Base-by-base conservation (phyloP, 2,797 vertebrate genomes). In the Clarias fuscus region DNA sequence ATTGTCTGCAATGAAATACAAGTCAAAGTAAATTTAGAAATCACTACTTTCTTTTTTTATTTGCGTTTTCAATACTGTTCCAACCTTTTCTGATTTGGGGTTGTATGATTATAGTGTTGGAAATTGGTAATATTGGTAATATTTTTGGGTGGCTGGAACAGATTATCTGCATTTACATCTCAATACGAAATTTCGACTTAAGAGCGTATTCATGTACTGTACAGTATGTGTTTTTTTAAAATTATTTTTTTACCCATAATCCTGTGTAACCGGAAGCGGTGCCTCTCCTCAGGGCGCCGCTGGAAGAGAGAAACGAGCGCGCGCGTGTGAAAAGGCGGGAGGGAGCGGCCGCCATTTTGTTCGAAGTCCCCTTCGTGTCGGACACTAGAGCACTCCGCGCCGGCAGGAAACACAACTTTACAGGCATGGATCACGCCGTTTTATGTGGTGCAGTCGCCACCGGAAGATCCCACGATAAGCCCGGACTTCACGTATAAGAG, bases 401-500 rank as follows among this genome's bases (percentile, higher is more conserved):
- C 80, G 72, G 70, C 84, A 90, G 87, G 56, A 77, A 82, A 78
- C 53, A 80, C 82, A 68, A 81, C 68, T 58, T 79, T 81, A 53
- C 56, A 83, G 82, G 64, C 72, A 89, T 89, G 90, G 90, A 91
- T 84, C 90, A 91, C 83, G 89, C 88, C 88, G 61, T 84, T 89
- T 65, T 91, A 90, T 56, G 87, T 89, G 70, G 90, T 88, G 59
- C 89, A 89, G 67, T 88, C 86, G 24, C 88, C 86, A 27, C 84
- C 86, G 15, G 88, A 85, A 56, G 87, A 92, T 30, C 83, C 80
- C 37, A n/a, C 70, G 13, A 88, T 24, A 6, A 86, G 86, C 14
- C 30, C 72, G 30, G 93, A 93, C 62, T 92, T 89, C 80, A 91
- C 93, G 0, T 93, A 93, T 88, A 94, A 94, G 91, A 91, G 94